Percentiles rank a stretch among this genome's conserved stretches.
Evolutionary conservation across 2,888 invertebrate genomes (phyloP).

Genomic region (Eupithecia vulgata): DNA sequence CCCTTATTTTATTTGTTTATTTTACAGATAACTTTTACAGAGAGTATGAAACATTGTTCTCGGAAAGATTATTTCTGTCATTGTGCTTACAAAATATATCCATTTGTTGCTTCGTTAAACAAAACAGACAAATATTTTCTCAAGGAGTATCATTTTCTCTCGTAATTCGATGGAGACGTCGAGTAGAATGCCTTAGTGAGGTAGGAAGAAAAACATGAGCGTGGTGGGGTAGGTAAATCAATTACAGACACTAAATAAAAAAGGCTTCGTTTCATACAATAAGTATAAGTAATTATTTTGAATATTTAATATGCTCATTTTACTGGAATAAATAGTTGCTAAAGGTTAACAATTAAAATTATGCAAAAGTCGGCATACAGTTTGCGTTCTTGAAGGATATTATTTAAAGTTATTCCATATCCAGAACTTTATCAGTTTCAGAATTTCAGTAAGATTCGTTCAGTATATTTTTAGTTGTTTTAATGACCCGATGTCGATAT

Average conservation of each 20-base stretch:
- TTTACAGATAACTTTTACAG: not conserved
- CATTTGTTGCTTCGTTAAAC: slow-evolving; percentile 1
- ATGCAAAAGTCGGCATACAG: not conserved
- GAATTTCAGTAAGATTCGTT: not conserved
- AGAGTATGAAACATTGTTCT: not conserved
- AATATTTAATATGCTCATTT: not conserved
- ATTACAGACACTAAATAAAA: not conserved
- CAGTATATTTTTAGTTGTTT: not conserved
- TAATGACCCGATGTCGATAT: not conserved
- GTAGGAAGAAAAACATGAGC: slow-evolving; percentile 4
- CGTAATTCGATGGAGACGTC: slow-evolving; percentile 1
- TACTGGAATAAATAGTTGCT: not conserved
- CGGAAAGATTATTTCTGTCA: not conserved
- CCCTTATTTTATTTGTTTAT: too few species aligned
- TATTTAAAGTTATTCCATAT: not conserved
- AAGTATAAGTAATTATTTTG: not conserved
- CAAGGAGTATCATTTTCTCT: not conserved
- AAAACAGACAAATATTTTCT: slow-evolving; percentile 6
- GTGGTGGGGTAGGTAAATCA: slow-evolving; percentile 1
- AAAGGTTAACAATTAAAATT: not conserved
- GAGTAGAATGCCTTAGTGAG: slow-evolving; percentile 4
- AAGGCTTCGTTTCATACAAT: not conserved
- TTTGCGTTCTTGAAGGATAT: not conserved
- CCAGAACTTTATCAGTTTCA: not conserved
- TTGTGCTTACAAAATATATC: not conserved